phyloP scores from a whole-genome alignment of 1,140 invertebrate genomes.

The Ptiloglossa arizonensis region DNA sequence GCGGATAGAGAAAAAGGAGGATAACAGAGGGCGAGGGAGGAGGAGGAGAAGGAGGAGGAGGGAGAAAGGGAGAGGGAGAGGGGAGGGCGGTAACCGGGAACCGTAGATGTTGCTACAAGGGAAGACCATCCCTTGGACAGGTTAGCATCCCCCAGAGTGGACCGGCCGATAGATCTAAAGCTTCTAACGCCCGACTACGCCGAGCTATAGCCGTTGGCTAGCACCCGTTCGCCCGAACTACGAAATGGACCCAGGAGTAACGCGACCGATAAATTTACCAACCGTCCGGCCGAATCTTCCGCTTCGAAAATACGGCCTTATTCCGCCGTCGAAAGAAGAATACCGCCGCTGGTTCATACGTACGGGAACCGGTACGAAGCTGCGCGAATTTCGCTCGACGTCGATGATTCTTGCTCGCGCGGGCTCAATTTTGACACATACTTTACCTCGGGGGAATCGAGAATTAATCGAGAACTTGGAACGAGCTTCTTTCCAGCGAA shows the following conservation, averaged over 20 bases:
- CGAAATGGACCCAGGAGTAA: slow-evolving; percentile 75
- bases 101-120: slow-evolving; percentile 45
- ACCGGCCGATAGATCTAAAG: slow-evolving; percentile 72
- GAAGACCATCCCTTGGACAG: slow-evolving; percentile 64
- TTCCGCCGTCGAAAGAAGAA: slow-evolving; percentile 43
- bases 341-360: not conserved
- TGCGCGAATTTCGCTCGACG: too few relatives aligned
- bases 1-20: slow-evolving; percentile 39
- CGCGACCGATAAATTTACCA: slow-evolving; percentile 74
- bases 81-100: slow-evolving; percentile 16
- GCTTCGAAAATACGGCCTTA: slow-evolving; percentile 53
- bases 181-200: slow-evolving; percentile 52
- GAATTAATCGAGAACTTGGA: too few relatives aligned
- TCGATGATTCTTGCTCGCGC: too few relatives aligned
- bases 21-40: slow-evolving; percentile 9
- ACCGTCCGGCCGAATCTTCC: slow-evolving; percentile 57
- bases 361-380: not conserved
- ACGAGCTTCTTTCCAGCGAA: too few relatives aligned
- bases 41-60: slow-evolving; percentile 28
- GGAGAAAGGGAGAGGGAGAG: slow-evolving; percentile 5
- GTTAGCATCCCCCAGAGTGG: slow-evolving; percentile 70
- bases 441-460: too few relatives aligned
- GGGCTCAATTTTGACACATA: too few relatives aligned
- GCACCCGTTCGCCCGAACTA: slow-evolving; percentile 59
- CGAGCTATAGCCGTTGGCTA: slow-evolving; percentile 24